These are phyloP conservation scores for Orgyia antiqua DNA, from an alignment of 2,888 invertebrate genomes.

Conservation along the genomic window DNA sequence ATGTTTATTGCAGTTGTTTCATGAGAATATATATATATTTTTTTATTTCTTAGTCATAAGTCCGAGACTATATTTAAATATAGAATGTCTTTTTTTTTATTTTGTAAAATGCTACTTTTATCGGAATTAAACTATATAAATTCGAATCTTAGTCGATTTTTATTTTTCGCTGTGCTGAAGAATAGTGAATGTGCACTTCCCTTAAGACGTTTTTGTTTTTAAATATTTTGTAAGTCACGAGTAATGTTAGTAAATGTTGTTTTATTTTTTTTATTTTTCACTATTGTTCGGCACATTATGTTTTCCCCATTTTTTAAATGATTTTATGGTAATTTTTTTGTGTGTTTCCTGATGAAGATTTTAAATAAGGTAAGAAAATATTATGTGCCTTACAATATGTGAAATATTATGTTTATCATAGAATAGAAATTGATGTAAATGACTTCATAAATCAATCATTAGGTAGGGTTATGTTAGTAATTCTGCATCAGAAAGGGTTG, in stretches of 20 bases:
- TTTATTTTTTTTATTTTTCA: conserved; percentile 74
- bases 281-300: conserved; percentile 89
- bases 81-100: conserved; percentile 30
- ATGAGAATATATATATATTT: conserved; percentile 23
- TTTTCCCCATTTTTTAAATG: conserved; percentile 26
- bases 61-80: conserved; percentile 25
- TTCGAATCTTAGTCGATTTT: conserved; percentile 45
- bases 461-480: too few relatives aligned
- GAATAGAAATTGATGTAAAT: not conserved
- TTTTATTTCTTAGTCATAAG: conserved; percentile 33
- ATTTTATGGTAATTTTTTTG: conserved; percentile 9
- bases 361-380: conserved; percentile 60
- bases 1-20: conserved; percentile 24
- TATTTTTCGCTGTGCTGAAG: conserved; percentile 69
- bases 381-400: conserved; percentile 74
- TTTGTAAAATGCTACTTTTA: conserved; percentile 42
- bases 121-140: conserved; percentile 60
- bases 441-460: not conserved
- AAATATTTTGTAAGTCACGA: conserved; percentile 21
- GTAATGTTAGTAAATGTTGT: conserved; percentile 28
- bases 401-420: conserved; percentile 14
- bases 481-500: too few relatives aligned
- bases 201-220: conserved; percentile 46
- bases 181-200: conserved; percentile 78
- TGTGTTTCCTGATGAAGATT: conserved; percentile 30